phyloP scores from a whole-genome alignment of 2,113 vertebrate genomes.

The Chlorodrepanis virens region DNA sequence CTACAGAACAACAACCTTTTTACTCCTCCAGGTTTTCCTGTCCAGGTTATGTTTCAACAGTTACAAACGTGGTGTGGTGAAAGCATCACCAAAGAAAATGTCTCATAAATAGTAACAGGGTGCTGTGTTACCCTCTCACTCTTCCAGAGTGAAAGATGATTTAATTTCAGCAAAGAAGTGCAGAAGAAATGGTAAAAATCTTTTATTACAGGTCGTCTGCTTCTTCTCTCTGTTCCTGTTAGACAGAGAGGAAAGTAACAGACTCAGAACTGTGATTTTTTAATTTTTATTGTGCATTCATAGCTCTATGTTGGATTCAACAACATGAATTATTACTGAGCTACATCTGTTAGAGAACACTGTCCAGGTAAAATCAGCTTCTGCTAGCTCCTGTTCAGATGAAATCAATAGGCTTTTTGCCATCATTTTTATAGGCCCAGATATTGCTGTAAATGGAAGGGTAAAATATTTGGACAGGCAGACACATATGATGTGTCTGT shows the following conservation, averaged over 20 bases:
- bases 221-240: not conserved
- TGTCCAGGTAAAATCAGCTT: constrained; percentile 15
- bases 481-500: not conserved
- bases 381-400: not conserved
- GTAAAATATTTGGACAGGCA: not conserved
- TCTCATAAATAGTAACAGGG: not conserved
- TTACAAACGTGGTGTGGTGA: not conserved
- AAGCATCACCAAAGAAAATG: not conserved
- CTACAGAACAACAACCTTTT: not conserved
- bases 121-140: not conserved
- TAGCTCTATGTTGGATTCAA: not conserved
- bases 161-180: not conserved
- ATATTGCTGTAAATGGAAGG: not conserved
- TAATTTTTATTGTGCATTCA: not conserved
- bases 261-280: not conserved
- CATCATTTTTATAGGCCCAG: not conserved
- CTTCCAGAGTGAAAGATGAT: not conserved
- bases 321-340: not conserved
- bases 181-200: not conserved
- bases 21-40: not conserved
- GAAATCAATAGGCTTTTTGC: not conserved
- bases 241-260: not conserved
- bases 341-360: not conserved
- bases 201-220: not conserved
- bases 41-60: not conserved